Conservation (phyloP, 2,113 vertebrate species). For the Puffinus mauretanicus region DNA sequence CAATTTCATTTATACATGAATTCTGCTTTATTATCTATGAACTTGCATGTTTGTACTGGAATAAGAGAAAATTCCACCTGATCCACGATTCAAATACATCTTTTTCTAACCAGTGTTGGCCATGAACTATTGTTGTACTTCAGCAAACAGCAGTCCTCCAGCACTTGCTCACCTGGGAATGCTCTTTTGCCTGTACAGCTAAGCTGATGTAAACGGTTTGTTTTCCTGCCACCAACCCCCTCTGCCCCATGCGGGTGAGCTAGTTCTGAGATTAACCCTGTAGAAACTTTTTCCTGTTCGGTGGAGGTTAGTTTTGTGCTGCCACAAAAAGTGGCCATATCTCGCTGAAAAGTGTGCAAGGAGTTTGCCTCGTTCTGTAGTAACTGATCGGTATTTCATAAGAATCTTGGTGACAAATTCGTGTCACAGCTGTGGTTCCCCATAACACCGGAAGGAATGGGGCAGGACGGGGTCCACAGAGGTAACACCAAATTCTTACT, state of each 20-base stretch:
- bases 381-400: background rate
- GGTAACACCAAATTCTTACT: background rate
- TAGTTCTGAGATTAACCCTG: background rate
- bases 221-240: background rate
- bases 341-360: background rate
- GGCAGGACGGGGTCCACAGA: background rate
- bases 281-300: background rate
- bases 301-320: background rate
- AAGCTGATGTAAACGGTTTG: background rate
- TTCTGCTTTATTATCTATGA: background rate
- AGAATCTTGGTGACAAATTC: background rate
- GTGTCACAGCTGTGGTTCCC: background rate
- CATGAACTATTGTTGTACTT: background rate
- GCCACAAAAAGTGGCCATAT: background rate
- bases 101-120: background rate
- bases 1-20: background rate
- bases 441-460: background rate
- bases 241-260: fast-evolving
- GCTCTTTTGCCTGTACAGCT: background rate
- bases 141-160: background rate
- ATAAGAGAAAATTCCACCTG: background rate
- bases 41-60: background rate
- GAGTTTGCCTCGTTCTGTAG: background rate
- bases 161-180: background rate
- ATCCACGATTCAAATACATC: background rate